Base-by-base conservation (phyloP, 2,888 invertebrate species). In the Synergus japonicus region DNA sequence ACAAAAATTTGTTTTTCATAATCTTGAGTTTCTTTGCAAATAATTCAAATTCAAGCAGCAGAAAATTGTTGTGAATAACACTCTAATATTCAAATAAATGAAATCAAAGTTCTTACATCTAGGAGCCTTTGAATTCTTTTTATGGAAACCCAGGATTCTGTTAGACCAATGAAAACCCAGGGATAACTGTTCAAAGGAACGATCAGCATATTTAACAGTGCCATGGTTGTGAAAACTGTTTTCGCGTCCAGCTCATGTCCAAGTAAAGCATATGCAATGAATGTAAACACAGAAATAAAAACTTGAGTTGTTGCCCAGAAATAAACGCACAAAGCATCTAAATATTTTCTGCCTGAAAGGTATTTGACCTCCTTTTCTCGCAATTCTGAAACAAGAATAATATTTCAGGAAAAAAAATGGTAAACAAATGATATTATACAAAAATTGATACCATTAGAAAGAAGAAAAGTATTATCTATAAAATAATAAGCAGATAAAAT, bases 251-350 rank as follows among this genome's bases (percentile, higher is more conserved):
- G 93, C 73, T 95, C 93, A 93, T 96, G 94, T 81, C 97, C 96
- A 85, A 97, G 90, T n/a, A 96, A 91, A 43, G 96, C 95, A 88
- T 97, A 97, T 9, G 96, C 95, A 15, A 95, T 94, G 88, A 98
- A 96, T 0, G 97, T 98, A 12, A 97, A 93, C 80, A 97, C 94
- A 2, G 97, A 96, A 87, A 98, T 97, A 29, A 98, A 91, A 43
- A 99, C 97, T 0, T 99, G 99, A 9, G 99, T 99, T 0, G 98
- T 98, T 0, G 99, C 99, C 99, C 99, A 99, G 92, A 99, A 96
- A 91, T 98, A 99, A 15, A 99, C 99, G 92, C 99, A 99, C 81
- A 98, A 93, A 0, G 99, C 99, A 93, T 99, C 99, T 85, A 99
- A 92, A 92, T 99, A 99, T 93, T 99, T 99, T 81, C 98, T 94